Percentiles rank a stretch among this genome's conserved stretches.
Evolutionary conservation across 2,888 invertebrate genomes (phyloP).

Genomic region (Dastarcus helophoroides): DNA sequence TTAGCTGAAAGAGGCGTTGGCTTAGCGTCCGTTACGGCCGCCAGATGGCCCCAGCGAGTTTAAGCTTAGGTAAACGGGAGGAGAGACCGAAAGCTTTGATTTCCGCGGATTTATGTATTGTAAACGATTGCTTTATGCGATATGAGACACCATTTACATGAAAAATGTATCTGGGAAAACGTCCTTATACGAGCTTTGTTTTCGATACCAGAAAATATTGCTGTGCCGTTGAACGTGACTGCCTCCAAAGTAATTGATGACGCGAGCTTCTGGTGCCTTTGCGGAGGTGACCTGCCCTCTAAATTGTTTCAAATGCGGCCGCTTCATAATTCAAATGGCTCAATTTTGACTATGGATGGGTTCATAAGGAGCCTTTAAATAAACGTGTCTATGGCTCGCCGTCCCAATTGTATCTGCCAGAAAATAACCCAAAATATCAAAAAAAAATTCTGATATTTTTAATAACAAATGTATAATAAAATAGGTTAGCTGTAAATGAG

Average conservation of each 20-base stretch:
- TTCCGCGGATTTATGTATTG: constrained; percentile 42
- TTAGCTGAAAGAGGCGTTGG: too few relatives aligned
- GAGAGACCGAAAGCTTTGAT: constrained; percentile 31
- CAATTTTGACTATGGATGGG: too few relatives aligned
- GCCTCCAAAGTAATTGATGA: constrained; percentile 37
- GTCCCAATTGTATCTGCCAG: too few relatives aligned
- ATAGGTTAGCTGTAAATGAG: too few relatives aligned
- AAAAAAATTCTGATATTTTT: too few relatives aligned
- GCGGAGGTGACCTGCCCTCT: background rate
- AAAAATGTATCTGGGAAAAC: constrained; percentile 40
- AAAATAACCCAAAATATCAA: too few relatives aligned
- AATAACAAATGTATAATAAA: too few relatives aligned
- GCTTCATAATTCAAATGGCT: too few relatives aligned
- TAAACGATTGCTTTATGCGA: constrained; percentile 43
- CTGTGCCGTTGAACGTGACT: constrained; percentile 35
- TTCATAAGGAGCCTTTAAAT: too few relatives aligned
- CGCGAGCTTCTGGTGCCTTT: constrained; percentile 22
- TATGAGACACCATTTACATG: constrained; percentile 43
- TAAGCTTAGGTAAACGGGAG: constrained; percentile 35
- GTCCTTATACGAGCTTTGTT: constrained; percentile 38
- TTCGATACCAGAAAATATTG: constrained; percentile 41
- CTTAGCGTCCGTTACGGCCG: constrained; percentile 14
- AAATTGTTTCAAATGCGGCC: background rate
- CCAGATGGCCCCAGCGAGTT: constrained; percentile 31
- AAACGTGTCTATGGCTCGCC: too few relatives aligned